These are phyloP conservation scores for Actinia equina DNA, from an alignment of 64 coral and sea anemone species.

Conservation along the genomic window DNA sequence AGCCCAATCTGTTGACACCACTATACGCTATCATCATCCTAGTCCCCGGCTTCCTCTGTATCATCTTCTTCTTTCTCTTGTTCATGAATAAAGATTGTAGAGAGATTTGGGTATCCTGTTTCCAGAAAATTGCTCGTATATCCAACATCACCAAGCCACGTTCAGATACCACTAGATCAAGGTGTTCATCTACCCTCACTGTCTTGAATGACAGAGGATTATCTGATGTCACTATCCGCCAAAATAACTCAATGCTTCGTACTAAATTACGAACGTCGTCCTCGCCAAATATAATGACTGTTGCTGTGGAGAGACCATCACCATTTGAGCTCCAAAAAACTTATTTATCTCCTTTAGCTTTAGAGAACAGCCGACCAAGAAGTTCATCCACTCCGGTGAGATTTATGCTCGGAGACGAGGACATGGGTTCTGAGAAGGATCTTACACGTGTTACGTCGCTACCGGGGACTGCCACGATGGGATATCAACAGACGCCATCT, in stretches of 20 bases:
- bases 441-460: neutral
- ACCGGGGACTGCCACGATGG: neutral
- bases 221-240: constrained; percentile 18
- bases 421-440: neutral
- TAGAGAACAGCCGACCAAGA: neutral
- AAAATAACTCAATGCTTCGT: neutral
- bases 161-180: constrained; percentile 37
- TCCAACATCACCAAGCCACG: neutral
- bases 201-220: constrained; percentile 36
- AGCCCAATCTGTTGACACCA: constrained; percentile 31
- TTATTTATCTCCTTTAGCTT: neutral
- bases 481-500: neutral
- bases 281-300: neutral
- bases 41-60: constrained; percentile 65
- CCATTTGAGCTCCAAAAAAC: neutral
- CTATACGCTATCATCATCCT: constrained; percentile 36
- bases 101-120: constrained; percentile 56
- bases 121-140: constrained; percentile 28
- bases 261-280: neutral
- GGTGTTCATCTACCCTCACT: constrained; percentile 77
- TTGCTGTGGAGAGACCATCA: neutral
- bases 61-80: constrained; percentile 76
- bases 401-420: neutral
- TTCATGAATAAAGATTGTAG: constrained; percentile 96
- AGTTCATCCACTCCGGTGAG: neutral